Evolutionary conservation across 1,140 invertebrate species (phyloP).

Genomic region (Apis mellifera): Amel_HAv3.1 CM009936.2:16246501-16247000

Average conservation of each 20-base stretch:
- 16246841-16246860: slow-evolving; percentile 26
- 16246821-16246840: background rate
- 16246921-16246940: slow-evolving; percentile 21
- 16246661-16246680: background rate
- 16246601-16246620: background rate
- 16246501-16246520: too few species aligned
- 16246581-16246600: too few species aligned
- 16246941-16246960: slow-evolving; percentile 30
- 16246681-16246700: background rate
- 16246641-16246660: background rate
- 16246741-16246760: background rate
- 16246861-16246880: background rate
- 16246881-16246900: background rate
- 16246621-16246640: background rate
- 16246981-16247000: slow-evolving; percentile 42
- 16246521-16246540: too few species aligned
- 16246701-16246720: background rate
- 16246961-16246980: slow-evolving; percentile 45
- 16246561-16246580: too few species aligned
- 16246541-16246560: too few species aligned
- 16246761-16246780: slow-evolving; percentile 4
- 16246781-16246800: background rate
- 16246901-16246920: background rate
- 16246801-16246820: background rate
- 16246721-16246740: background rate